Evolutionary conservation across 2,113 vertebrate species (phyloP).

Genomic region (Anhinga anhinga): DNA sequence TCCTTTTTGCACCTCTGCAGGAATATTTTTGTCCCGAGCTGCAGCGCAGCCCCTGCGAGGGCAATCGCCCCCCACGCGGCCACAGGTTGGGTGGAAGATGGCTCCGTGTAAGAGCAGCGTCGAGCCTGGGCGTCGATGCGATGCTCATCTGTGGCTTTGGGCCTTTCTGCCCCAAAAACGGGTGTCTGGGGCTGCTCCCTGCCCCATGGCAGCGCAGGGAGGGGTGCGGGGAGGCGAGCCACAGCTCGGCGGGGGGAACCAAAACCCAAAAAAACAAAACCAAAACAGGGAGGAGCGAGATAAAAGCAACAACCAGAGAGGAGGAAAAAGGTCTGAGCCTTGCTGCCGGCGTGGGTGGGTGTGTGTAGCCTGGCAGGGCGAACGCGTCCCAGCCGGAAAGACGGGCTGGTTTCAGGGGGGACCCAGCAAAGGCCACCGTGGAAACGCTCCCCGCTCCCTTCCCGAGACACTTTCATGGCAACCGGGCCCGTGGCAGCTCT

Average conservation of each 20-base stretch:
- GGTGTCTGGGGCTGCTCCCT: neutral
- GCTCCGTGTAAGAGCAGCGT: fast-evolving
- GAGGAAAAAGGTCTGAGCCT: neutral
- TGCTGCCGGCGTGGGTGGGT: neutral
- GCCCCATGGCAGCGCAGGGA: fast-evolving
- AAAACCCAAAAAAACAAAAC: neutral
- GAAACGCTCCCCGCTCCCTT: neutral
- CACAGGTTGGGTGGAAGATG: neutral
- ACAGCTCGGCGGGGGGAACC: fast-evolving
- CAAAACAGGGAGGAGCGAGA: neutral
- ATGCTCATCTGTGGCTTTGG: fast-evolving
- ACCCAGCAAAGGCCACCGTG: neutral
- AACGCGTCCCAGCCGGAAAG: neutral
- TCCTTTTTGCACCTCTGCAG: neutral
- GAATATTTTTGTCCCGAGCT: neutral
- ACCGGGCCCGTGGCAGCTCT: neutral
- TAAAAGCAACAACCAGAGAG: neutral
- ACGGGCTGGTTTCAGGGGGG: neutral
- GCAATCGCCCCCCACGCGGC: fast-evolving
- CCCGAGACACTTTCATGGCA: neutral
- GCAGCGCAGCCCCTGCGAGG: neutral
- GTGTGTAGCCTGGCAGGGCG: neutral
- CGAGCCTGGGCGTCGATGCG: fast-evolving
- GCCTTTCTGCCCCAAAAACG: neutral
- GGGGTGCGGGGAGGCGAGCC: fast-evolving